Evolutionary conservation across 2,113 vertebrate species (phyloP).

Genomic region (Malurus elegans): DNA sequence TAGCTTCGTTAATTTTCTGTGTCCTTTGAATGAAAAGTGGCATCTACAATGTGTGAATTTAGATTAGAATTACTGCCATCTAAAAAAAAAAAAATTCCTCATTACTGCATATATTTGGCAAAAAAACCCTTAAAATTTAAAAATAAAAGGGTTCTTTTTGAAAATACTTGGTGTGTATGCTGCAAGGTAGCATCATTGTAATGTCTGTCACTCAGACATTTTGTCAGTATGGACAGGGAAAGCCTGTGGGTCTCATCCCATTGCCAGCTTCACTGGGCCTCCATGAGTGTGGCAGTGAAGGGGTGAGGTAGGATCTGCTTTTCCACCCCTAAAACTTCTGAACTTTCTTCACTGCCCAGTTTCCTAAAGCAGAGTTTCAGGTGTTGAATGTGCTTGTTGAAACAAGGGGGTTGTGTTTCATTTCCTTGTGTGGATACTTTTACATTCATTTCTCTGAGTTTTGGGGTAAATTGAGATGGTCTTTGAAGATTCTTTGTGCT

Average conservation of each 20-base stretch:
- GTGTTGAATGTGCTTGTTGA: not conserved
- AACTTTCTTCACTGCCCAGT: not conserved
- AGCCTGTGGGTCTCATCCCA: not conserved
- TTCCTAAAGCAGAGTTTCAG: not conserved
- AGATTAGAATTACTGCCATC: not conserved
- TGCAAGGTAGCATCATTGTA: not conserved
- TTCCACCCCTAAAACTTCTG: not conserved
- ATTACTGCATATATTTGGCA: not conserved
- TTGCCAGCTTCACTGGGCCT: not conserved
- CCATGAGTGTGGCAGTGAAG: not conserved
- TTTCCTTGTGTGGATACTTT: not conserved
- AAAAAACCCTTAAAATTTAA: not conserved
- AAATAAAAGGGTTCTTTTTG: not conserved
- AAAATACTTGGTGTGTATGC: not conserved
- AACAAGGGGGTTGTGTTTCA: not conserved
- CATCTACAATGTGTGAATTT: not conserved
- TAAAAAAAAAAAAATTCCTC: not conserved
- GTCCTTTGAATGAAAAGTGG: not conserved
- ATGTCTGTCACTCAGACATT: not conserved
- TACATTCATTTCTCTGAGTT: rapidly evolving
- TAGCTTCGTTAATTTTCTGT: not conserved
- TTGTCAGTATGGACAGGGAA: not conserved
- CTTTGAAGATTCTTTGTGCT: not conserved
- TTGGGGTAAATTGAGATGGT: not conserved
- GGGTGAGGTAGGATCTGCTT: not conserved